Base-by-base conservation (phyloP, 2,113 vertebrate genomes). In the Seriola rivoliana region DNA sequence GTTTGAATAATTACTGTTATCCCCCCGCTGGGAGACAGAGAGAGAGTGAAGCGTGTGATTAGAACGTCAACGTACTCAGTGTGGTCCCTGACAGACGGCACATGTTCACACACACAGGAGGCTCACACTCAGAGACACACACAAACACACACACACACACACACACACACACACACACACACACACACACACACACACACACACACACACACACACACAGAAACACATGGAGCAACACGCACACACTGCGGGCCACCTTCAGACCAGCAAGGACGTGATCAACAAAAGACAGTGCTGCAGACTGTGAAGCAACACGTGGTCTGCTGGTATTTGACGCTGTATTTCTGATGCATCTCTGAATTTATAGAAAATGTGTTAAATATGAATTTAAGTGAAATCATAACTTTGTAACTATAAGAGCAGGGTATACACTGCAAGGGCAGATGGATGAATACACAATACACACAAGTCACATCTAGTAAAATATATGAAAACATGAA, bases 1-100 rank as follows among this genome's bases (percentile, higher is more conserved):
- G 59, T 92, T 82, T 86, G 88, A 91, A 92, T 95, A 93, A 95
- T 94, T 93, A 94, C 92, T 91, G 91, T 93, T 87, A 90, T 95
- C 87, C 88, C 72, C 91, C 85, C 2, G 77, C 71, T 82, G 90
- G 81, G 89, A 85, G 90, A 85, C 91, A 87, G 85, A 76, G 80
- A 57, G 72, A 84, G 89, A 86, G 84, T 65, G 86, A 94, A 91
- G 88, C 73, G 66, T 94, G 89, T 94, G 93, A 95, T 95, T 95
- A 95, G 84, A 86, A 76, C 81, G 89, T 90, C 93, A 93, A 84
- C 67, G 66, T 92, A 75, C 88, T 87, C 90, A 84, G 85, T 85
- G 87, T 85, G 81, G 75, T 90, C 82, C 63, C 89, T 90, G 90
- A 92, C 88, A 89, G 88, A 89, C 82, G 66, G 48, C 86, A 88